Conservation (phyloP, 2,113 vertebrate species). For the Cheirogaleus medius region DNA sequence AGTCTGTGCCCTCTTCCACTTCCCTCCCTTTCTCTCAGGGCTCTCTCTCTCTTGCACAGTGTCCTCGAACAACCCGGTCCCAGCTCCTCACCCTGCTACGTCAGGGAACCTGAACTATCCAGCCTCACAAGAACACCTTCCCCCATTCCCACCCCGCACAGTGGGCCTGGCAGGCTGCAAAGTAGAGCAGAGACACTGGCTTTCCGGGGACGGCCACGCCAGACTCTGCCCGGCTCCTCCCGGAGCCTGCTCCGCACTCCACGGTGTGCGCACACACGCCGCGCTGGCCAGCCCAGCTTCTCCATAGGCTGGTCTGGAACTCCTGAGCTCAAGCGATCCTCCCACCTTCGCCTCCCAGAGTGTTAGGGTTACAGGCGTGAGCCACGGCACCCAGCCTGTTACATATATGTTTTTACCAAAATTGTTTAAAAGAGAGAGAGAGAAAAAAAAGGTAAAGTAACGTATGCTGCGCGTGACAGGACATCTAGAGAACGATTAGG, state of each 20-base stretch:
- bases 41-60: not conserved
- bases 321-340: no score
- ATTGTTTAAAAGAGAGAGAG: no score
- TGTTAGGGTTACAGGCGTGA: no score
- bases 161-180: not conserved
- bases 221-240: not conserved
- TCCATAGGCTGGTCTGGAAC: not conserved
- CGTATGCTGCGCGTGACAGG: not conserved
- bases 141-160: not conserved
- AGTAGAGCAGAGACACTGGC: not conserved
- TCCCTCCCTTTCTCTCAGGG: not conserved
- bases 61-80: not conserved
- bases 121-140: no score
- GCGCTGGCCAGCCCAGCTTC: not conserved
- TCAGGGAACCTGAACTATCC: not conserved
- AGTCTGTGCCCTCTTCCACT: not conserved
- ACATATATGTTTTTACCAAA: no score
- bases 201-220: not conserved
- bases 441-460: not conserved
- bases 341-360: no score
- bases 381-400: no score
- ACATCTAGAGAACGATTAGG: not conserved
- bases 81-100: not conserved
- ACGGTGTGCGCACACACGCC: fast-evolving
- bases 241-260: not conserved